Evolutionary conservation across 2,888 invertebrate genomes (phyloP).

Genomic region (Alloscopus bannaensis): DNA sequence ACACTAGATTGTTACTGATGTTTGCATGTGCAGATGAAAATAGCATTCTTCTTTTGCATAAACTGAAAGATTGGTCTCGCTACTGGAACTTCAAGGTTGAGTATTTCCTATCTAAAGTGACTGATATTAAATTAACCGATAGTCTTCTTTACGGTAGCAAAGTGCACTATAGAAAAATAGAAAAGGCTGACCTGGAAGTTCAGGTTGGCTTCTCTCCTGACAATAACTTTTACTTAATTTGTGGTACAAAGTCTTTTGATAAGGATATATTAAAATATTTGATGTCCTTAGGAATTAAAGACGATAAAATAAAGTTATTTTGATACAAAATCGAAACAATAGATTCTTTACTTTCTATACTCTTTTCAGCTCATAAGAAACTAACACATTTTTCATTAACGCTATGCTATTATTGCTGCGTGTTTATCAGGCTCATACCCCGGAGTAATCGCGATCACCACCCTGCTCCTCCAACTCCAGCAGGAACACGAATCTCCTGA

Average conservation of each 20-base stretch:
- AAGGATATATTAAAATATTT: conserved; percentile 76
- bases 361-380: too few species aligned
- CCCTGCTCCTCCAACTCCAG: neutral
- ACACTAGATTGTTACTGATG: conserved; percentile 80
- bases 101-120: conserved; percentile 79
- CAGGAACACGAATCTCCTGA: conserved; percentile 9
- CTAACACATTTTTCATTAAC: too few species aligned
- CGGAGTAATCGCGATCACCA: neutral
- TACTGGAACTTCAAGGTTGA: conserved; percentile 87
- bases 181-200: conserved; percentile 74
- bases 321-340: too few species aligned
- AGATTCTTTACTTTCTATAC: too few species aligned
- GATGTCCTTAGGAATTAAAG: conserved; percentile 23
- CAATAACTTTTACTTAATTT: conserved; percentile 78
- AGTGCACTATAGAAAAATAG: conserved; percentile 76
- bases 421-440: neutral
- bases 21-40: conserved; percentile 80
- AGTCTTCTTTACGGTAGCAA: conserved; percentile 79
- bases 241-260: conserved; percentile 81
- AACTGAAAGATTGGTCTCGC: conserved; percentile 79
- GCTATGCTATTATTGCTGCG: too few species aligned
- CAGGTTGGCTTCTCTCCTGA: conserved; percentile 73
- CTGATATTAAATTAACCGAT: conserved; percentile 23
- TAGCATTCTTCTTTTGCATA: conserved; percentile 80
- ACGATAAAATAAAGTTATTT: conserved; percentile 44